Base-by-base conservation (phyloP, 2,888 invertebrate genomes). In the Anarsia innoxiella region DNA sequence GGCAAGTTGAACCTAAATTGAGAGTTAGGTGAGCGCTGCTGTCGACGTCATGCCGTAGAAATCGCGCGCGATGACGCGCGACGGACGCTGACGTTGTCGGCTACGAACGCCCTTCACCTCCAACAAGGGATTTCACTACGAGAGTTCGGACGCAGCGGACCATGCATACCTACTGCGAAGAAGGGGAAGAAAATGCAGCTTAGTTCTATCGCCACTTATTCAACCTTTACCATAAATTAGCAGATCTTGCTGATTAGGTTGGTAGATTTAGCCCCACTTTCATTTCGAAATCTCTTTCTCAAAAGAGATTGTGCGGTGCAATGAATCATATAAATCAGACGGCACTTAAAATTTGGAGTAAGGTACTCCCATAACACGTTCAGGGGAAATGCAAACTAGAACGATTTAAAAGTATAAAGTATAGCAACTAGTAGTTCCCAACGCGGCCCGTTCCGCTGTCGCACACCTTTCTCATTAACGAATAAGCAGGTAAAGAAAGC, bases 381-480 rank as follows among this genome's bases (percentile, higher is more conserved):
- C 3, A 19, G 19, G 19, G 3, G 8, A 19, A 19, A 19, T 19
- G 8, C 3, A 19, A 19, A 19, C 3, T 19, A 19, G 8, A 19
- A n/a, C n/a, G n/a, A n/a, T n/a, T n/a, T n/a, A 19, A 19, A 19
- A 19, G 4, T 3, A 19, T 19, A 19, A 19, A 19, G 8, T 19
- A 19, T 8, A 8, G 8, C 19, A 19, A 8, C 19, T 8, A 19
- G 4, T 19, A 3, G 61, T 62, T 66, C 69, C 62, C 66, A 62
- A 51, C 59, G 50, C 51, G 53, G 49, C 51, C 45, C 72, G 74
- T 75, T 75, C 66, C 74, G 74, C 60, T 59, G 61, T 49, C 56
- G 62, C 62, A 50, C 61, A 60, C 60, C 47, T 52, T 53, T 60
- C 74, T 75, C 70, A 70, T 77, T 73, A 74, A 66, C 67, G 66